Conservation (phyloP, 2,888 invertebrate genomes). For the Tachina grossa region DNA sequence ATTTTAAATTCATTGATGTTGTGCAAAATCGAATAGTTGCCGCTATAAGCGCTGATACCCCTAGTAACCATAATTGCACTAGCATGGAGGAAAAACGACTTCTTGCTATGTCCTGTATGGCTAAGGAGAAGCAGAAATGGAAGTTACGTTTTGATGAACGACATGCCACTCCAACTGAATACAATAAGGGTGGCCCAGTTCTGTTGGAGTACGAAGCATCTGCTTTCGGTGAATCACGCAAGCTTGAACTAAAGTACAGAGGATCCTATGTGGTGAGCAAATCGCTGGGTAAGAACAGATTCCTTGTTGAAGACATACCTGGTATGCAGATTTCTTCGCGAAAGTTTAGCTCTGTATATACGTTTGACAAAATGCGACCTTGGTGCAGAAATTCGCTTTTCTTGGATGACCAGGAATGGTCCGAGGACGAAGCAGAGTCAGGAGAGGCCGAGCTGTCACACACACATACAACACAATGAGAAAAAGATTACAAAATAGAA, state of each 20-base stretch:
- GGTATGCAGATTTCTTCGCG: background rate
- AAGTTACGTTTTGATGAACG: background rate
- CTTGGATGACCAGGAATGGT: background rate
- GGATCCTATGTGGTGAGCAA: background rate
- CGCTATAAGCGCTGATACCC: slow-evolving; percentile 1
- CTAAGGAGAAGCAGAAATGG: background rate
- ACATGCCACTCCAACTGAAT: background rate
- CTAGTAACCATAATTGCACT: too few species aligned
- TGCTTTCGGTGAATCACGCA: background rate
- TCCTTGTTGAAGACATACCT: background rate
- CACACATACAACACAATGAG: too few species aligned
- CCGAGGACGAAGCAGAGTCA: background rate
- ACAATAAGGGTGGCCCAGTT: background rate
- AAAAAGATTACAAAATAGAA: too few species aligned
- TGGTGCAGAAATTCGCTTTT: too few species aligned
- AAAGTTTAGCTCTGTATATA: slow-evolving; percentile 1
- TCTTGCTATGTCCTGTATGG: background rate
- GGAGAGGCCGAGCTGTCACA: background rate
- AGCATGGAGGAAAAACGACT: background rate
- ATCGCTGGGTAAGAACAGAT: background rate
- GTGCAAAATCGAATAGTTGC: slow-evolving; percentile 26
- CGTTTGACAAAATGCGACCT: slow-evolving; percentile 12
- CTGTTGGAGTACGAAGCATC: background rate
- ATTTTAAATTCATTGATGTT: background rate
- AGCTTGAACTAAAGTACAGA: background rate